phyloP scores from a whole-genome alignment of 2,113 vertebrate genomes.

The Dicerorhinus sumatrensis region DNA sequence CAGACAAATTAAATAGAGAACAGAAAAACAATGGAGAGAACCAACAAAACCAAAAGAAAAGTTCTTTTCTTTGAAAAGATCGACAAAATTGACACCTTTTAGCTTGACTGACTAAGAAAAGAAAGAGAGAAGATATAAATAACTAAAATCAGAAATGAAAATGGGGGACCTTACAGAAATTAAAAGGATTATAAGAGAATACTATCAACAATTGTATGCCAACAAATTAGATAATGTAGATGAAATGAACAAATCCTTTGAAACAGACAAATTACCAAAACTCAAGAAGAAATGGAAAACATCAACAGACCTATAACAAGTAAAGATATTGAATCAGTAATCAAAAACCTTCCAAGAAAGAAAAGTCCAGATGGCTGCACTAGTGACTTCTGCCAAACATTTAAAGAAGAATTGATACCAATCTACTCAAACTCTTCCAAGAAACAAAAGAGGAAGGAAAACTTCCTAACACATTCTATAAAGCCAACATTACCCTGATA shows the following conservation, averaged over 20 bases:
- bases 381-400: neutral
- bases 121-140: neutral
- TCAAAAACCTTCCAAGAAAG: neutral
- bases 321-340: constrained; percentile 1
- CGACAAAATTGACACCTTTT: neutral
- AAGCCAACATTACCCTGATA: neutral
- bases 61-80: neutral
- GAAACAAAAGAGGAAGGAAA: constrained; percentile 40
- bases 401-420: neutral
- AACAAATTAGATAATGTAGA: neutral
- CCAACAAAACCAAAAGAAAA: neutral
- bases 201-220: neutral
- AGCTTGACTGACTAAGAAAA: neutral
- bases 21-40: neutral
- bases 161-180: neutral
- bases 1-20: neutral
- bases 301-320: neutral
- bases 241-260: neutral
- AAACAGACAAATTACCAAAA: neutral
- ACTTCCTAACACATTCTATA: neutral
- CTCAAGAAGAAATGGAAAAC: neutral
- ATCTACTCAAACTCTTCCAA: neutral
- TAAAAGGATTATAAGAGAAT: neutral
- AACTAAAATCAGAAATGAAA: neutral
- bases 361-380: neutral